phyloP scores from a whole-genome alignment of 1,140 invertebrate species.

The Achatina immaculata region DNA sequence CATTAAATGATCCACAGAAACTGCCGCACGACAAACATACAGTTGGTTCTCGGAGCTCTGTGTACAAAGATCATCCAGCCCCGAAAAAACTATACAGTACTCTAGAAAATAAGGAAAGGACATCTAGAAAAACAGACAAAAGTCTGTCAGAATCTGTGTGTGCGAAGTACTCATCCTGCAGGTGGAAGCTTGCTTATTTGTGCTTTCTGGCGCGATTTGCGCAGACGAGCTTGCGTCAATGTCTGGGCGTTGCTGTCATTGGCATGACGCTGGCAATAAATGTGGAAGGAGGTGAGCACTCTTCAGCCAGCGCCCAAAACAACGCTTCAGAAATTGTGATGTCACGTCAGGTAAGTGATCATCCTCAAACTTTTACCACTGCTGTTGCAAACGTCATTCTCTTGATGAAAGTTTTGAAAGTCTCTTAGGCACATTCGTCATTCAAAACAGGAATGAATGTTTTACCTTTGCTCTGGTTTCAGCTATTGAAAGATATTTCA shows the following conservation, averaged over 20 bases:
- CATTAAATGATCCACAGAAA: too few relatives aligned
- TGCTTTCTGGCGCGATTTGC: slow-evolving; percentile 39
- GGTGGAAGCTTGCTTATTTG: slow-evolving; percentile 46
- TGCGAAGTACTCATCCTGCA: slow-evolving; percentile 40
- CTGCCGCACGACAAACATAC: too few relatives aligned
- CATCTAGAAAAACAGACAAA: background rate
- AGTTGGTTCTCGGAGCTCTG: too few relatives aligned
- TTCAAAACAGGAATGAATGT: too few relatives aligned
- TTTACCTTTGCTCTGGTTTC: background rate
- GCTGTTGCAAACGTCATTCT: too few relatives aligned
- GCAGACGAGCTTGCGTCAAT: slow-evolving; percentile 42
- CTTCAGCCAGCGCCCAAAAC: background rate
- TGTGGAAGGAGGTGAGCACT: background rate
- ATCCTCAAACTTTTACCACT: too few relatives aligned
- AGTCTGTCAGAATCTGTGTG: slow-evolving; percentile 17
- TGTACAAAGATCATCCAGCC: too few relatives aligned
- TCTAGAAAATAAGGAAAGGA: background rate
- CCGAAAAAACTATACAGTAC: too few relatives aligned
- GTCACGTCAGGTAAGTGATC: background rate
- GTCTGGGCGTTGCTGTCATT: slow-evolving; percentile 45
- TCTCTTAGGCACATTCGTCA: too few relatives aligned
- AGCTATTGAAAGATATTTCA: background rate
- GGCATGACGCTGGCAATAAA: slow-evolving; percentile 38
- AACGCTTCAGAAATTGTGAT: background rate
- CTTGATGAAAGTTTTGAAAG: too few relatives aligned